These are phyloP conservation scores for Cremastinae sp. DNA, from an alignment of 2,888 invertebrate genomes.

Conservation along the genomic window DNA sequence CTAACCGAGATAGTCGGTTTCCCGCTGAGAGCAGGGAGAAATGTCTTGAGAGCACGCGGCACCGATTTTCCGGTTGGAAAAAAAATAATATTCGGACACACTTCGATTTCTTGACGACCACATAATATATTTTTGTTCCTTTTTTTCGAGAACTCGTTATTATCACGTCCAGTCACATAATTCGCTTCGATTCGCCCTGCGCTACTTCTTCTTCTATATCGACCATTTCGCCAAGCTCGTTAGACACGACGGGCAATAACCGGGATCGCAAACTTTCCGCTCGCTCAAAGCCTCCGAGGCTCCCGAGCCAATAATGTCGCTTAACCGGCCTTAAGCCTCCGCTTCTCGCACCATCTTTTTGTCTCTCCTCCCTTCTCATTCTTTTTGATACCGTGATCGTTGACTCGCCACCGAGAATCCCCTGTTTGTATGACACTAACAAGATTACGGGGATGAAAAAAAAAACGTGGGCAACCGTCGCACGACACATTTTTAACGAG, in stretches of 20 bases:
- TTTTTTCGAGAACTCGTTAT: neutral
- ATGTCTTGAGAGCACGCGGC: no score
- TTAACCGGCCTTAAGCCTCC: slow-evolving; percentile 66
- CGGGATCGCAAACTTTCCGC: slow-evolving; percentile 4
- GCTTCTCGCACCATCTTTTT: slow-evolving; percentile 16
- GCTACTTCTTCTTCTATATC: neutral
- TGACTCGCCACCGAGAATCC: slow-evolving; percentile 29
- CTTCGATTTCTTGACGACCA: neutral
- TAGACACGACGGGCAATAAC: slow-evolving; percentile 2
- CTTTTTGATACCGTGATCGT: slow-evolving; percentile 49
- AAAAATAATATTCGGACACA: no score
- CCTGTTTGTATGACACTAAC: slow-evolving; percentile 52
- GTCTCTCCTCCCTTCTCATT: slow-evolving; percentile 33
- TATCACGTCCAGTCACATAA: neutral
- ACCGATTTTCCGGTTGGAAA: no score
- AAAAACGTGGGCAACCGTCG: slow-evolving; percentile 7
- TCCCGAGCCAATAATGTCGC: slow-evolving; percentile 75
- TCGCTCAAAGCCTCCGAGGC: slow-evolving; percentile 66
- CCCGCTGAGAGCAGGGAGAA: slow-evolving; percentile 26
- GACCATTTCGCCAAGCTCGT: slow-evolving; percentile 7
- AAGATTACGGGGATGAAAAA: slow-evolving; percentile 57
- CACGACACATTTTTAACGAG: no score
- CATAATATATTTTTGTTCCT: neutral
- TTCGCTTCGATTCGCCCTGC: no score
- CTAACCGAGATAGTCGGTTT: slow-evolving; percentile 53